Conservation (phyloP, 2,797 vertebrate genomes). For the Heterohyrax brucei region DNA sequence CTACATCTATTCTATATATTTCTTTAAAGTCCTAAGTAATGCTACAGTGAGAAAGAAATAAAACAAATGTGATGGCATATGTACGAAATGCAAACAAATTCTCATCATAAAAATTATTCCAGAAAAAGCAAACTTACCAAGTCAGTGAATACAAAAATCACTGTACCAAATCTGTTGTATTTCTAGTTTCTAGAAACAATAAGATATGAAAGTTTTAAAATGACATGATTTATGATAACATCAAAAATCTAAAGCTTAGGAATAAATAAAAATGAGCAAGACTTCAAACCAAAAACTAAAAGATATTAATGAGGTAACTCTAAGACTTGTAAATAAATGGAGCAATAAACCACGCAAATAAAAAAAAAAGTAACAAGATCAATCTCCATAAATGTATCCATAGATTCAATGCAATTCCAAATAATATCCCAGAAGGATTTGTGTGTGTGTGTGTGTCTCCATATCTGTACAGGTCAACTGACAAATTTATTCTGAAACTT, state of each 20-base stretch:
- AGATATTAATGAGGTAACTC: not conserved
- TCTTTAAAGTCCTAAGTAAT: not conserved
- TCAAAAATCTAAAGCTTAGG: no score
- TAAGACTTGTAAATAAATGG: not conserved
- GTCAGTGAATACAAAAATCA: no score
- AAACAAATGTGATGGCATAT: not conserved
- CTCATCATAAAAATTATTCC: not conserved
- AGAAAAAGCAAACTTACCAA: not conserved
- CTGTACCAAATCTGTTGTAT: no score
- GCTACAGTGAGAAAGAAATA: not conserved
- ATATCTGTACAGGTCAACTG: not conserved
- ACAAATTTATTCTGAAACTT: not conserved
- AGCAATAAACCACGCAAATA: not conserved
- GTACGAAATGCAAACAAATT: not conserved
- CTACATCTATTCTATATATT: not conserved
- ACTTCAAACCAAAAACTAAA: not conserved
- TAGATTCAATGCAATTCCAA: not conserved
- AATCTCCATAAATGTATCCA: not conserved
- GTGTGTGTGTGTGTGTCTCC: not conserved
- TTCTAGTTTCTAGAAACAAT: no score
- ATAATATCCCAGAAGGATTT: not conserved
- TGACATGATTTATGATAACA: no score
- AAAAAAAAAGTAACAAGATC: not conserved
- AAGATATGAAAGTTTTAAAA: no score
- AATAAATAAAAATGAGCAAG: not conserved